Conservation (phyloP, 2,797 vertebrate genomes). For the Enteromius paludinosus region DNA sequence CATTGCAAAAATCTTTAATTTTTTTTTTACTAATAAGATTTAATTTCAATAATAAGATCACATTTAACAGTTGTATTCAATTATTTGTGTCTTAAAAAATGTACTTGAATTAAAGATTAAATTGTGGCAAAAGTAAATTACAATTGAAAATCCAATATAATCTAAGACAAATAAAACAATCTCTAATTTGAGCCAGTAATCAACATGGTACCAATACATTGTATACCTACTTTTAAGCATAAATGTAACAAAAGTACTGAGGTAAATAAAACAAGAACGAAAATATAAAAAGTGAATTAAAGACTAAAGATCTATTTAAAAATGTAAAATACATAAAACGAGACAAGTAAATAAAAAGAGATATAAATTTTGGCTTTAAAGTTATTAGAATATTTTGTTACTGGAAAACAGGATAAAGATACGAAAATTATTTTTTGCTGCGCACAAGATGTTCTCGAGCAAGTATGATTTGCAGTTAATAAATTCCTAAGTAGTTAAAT, state of each 20-base stretch:
- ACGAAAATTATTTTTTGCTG: neutral
- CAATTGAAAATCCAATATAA: neutral
- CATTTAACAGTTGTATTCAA: neutral
- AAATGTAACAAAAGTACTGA: neutral
- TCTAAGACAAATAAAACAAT: neutral
- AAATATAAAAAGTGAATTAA: neutral
- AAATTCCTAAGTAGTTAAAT: neutral
- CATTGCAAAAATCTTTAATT: neutral
- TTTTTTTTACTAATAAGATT: too few relatives aligned
- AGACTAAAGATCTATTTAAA: neutral
- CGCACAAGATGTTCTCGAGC: neutral
- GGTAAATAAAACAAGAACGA: neutral
- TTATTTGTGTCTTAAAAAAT: neutral
- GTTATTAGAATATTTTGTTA: neutral
- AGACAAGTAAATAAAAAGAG: neutral
- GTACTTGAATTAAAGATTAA: neutral
- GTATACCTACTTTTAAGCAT: neutral
- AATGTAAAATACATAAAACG: neutral
- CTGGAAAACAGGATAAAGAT: neutral
- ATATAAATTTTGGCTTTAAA: neutral
- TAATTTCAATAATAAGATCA: neutral
- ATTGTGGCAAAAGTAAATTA: too few relatives aligned
- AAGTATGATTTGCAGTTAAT: constrained; percentile 5
- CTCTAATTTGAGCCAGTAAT: neutral
- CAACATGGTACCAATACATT: neutral